phyloP scores from a whole-genome alignment of 2,113 vertebrate genomes.

The Lota lota region DNA sequence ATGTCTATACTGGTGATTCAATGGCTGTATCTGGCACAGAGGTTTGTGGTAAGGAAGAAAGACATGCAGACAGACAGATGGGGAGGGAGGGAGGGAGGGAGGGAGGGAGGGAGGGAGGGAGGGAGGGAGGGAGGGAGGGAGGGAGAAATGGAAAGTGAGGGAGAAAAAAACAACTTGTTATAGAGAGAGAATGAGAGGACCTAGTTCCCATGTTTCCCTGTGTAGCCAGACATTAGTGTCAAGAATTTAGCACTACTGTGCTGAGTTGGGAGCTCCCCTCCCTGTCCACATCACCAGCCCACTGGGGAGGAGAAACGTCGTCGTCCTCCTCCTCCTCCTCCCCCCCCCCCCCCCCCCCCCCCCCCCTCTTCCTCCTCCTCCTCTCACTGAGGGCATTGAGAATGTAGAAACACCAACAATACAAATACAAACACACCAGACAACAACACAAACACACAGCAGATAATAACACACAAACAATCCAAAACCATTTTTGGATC shows the following conservation, averaged over 20 bases:
- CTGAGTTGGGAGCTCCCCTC: background rate
- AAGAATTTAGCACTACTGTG: background rate
- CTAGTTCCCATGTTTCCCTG: background rate
- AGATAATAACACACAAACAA: no score
- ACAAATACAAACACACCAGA: no score
- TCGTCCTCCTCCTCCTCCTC: background rate
- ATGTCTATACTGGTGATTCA: no score
- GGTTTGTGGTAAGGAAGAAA: no score
- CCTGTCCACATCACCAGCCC: background rate
- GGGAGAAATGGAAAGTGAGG: background rate
- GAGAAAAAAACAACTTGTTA: background rate
- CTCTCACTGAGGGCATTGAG: no score
- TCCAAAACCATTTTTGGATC: no score
- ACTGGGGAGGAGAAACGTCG: background rate
- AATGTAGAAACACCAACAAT: no score
- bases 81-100: background rate
- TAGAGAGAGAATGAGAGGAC: background rate
- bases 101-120: background rate
- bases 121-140: background rate
- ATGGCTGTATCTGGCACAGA: no score
- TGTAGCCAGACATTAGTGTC: background rate
- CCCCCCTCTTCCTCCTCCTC: constrained; percentile 24
- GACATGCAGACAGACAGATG: background rate
- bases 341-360: constrained; percentile 39
- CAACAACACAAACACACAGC: no score